These are phyloP conservation scores for Microctonus aethiopoides DNA, from an alignment of 2,888 invertebrate species.

Conservation along the genomic window DNA sequence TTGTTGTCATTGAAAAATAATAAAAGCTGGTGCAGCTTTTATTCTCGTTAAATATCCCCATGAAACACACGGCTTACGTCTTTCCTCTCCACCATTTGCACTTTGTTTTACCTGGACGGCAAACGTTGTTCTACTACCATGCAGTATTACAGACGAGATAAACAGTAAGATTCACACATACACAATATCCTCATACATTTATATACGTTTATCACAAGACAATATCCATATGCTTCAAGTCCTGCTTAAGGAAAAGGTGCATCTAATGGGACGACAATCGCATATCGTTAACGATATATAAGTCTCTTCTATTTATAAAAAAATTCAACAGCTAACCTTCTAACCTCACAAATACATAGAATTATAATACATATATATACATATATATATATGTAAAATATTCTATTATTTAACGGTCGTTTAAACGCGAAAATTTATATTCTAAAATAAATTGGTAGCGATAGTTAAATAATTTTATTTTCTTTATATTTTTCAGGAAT, in stretches of 20 bases:
- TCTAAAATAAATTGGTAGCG: too few species aligned
- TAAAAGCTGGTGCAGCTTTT: neutral
- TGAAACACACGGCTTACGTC: constrained; percentile 32
- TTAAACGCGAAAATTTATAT: too few species aligned
- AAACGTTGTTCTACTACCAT: constrained; percentile 1
- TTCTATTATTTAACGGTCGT: too few species aligned
- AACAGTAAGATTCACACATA: constrained; percentile 48
- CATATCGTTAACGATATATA: constrained; percentile 63
- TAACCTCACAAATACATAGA: neutral
- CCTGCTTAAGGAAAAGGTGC: constrained; percentile 46
- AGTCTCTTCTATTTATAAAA: constrained; percentile 28
- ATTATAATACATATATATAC: neutral
- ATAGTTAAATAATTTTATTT: too few species aligned
- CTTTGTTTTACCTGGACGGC: constrained; percentile 30
- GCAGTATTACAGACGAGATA: constrained; percentile 47
- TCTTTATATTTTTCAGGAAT: neutral
- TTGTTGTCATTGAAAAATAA: neutral
- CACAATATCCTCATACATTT: constrained; percentile 47
- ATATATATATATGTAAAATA: too few species aligned
- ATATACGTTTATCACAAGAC: constrained; percentile 44
- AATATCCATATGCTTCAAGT: constrained; percentile 55
- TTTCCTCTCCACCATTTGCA: constrained; percentile 18
- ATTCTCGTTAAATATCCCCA: constrained; percentile 26
- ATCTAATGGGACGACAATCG: constrained; percentile 64
- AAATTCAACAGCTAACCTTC: constrained; percentile 6